phyloP scores from a whole-genome alignment of 2,888 invertebrate species.

The Carcina quercana region DNA sequence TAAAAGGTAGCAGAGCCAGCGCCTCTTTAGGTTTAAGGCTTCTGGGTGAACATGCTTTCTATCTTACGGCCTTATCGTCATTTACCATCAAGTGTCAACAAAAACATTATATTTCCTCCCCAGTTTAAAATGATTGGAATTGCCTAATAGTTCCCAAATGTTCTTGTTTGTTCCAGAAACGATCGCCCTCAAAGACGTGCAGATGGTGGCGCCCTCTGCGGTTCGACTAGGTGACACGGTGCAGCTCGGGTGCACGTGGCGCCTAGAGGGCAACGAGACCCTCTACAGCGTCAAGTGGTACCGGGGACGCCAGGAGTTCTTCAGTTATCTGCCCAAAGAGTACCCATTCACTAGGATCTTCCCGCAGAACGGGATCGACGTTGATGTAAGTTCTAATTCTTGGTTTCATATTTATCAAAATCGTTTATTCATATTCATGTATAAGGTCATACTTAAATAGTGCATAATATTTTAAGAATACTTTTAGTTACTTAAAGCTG shows the following conservation, averaged over 20 bases:
- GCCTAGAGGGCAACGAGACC: constrained; percentile 80
- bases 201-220: constrained; percentile 81
- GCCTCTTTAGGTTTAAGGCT: too few relatives aligned
- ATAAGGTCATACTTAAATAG: too few relatives aligned
- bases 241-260: constrained; percentile 82
- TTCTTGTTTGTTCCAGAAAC: constrained; percentile 60
- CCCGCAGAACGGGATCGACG: constrained; percentile 77
- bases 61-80: too few relatives aligned
- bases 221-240: constrained; percentile 83
- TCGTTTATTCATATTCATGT: too few relatives aligned
- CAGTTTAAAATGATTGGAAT: too few relatives aligned
- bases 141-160: too few relatives aligned
- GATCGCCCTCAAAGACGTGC: constrained; percentile 77
- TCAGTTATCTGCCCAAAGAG: constrained; percentile 86
- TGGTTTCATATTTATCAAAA: background rate
- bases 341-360: constrained; percentile 83
- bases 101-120: too few relatives aligned
- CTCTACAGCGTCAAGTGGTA: constrained; percentile 90
- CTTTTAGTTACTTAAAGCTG: too few relatives aligned
- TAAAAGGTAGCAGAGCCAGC: too few relatives aligned
- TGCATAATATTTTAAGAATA: too few relatives aligned
- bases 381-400: constrained; percentile 80
- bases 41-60: too few relatives aligned
- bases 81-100: too few relatives aligned
- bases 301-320: constrained; percentile 84